phyloP scores from a whole-genome alignment of 2,797 vertebrate genomes.

The Chloroceryle amazona region DNA sequence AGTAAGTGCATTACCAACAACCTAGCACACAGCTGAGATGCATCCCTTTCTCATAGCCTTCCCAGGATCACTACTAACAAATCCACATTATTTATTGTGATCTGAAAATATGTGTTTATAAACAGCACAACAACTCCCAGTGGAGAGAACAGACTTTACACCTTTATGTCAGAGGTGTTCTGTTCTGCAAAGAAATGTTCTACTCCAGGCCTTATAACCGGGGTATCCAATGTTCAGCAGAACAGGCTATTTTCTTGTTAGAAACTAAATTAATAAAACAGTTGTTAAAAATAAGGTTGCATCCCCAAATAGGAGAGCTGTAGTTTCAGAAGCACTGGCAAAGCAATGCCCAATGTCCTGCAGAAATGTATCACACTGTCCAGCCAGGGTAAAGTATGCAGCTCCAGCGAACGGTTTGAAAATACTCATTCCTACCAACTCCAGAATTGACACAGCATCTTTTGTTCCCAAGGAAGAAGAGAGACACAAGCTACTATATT shows the following conservation, averaged over 20 bases:
- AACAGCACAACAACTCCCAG: neutral
- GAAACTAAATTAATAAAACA: neutral
- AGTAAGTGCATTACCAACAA: neutral
- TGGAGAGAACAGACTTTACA: accelerated
- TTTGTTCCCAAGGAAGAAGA: neutral
- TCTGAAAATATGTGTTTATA: neutral
- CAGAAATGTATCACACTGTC: neutral
- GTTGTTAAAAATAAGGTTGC: neutral
- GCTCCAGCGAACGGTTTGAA: neutral
- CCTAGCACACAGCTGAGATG: neutral
- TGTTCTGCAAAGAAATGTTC: neutral
- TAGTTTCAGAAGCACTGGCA: neutral
- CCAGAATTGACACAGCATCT: neutral
- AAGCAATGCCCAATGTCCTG: accelerated
- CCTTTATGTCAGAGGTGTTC: neutral
- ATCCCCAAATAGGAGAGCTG: neutral
- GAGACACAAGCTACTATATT: neutral
- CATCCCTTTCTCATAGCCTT: neutral
- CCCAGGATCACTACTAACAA: neutral
- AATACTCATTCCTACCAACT: neutral
- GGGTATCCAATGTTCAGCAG: neutral
- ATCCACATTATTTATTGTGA: neutral
- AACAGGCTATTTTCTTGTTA: neutral
- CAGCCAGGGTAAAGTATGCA: neutral
- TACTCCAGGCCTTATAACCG: neutral